These are phyloP conservation scores for Wasmannia auropunctata DNA, from an alignment of 1,140 invertebrate genomes.

Conservation along the genomic window DNA sequence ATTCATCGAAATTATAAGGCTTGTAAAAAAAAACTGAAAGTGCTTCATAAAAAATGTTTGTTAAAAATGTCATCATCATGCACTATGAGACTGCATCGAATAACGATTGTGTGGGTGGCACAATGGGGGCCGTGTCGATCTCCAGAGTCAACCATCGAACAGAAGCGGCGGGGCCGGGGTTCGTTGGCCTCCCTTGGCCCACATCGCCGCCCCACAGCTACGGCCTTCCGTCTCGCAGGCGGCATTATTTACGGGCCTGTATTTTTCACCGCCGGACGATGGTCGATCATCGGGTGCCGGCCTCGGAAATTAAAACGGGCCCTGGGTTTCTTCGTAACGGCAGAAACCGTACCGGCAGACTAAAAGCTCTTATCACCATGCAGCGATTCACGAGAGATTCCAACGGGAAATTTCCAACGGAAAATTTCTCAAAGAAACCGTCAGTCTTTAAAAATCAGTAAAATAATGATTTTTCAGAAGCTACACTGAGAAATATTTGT, in stretches of 20 bases:
- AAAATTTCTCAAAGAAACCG: not conserved
- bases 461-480: not conserved
- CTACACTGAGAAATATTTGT: not conserved
- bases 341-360: not conserved
- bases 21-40: not conserved
- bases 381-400: no score
- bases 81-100: not conserved
- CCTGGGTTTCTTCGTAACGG: not conserved
- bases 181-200: constrained; percentile 58
- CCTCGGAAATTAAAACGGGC: constrained; percentile 50
- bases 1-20: not conserved
- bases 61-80: not conserved
- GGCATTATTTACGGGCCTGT: constrained; percentile 49
- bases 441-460: not conserved
- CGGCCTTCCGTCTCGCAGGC: constrained; percentile 52
- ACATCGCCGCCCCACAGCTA: constrained; percentile 22
- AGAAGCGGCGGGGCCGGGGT: constrained; percentile 16
- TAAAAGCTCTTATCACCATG: not conserved
- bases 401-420: not conserved
- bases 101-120: constrained; percentile 36
- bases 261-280: constrained; percentile 26
- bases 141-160: constrained; percentile 12
- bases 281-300: constrained; percentile 59
- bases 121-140: not conserved
- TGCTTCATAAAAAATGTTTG: not conserved